These are phyloP conservation scores for Galemys pyrenaicus DNA, from an alignment of 2,113 vertebrate genomes.

Conservation along the genomic window DNA sequence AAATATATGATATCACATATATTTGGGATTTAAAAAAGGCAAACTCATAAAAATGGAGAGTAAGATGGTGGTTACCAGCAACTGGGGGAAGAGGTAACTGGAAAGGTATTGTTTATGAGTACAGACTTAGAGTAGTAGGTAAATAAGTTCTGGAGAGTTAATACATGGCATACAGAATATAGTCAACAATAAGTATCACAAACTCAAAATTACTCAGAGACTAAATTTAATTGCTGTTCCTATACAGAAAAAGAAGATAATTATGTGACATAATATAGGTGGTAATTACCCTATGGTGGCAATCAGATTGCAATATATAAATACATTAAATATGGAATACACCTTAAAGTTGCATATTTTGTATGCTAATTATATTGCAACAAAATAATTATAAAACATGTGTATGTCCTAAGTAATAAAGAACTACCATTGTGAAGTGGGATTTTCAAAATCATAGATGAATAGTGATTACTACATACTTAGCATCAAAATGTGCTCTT, in stretches of 20 bases:
- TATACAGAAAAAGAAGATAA: not conserved
- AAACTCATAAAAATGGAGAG: not conserved
- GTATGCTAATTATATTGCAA: not conserved
- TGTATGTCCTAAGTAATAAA: not conserved
- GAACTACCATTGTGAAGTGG: not conserved
- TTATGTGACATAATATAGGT: not conserved
- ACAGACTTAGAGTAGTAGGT: not conserved
- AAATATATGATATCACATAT: not conserved
- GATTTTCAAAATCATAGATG: not conserved
- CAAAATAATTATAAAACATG: not conserved
- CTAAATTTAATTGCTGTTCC: not conserved
- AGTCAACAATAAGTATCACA: not conserved
- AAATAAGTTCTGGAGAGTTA: not conserved
- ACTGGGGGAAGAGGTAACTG: not conserved
- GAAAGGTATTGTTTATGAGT: not conserved
- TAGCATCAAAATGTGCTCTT: not conserved
- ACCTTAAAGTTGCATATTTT: not conserved
- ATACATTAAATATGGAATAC: not conserved
- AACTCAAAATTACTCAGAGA: not conserved
- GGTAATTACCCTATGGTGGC: not conserved
- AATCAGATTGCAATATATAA: not conserved
- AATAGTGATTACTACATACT: not conserved
- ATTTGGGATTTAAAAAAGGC: not conserved
- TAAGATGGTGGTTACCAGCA: not conserved
- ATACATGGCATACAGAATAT: not conserved